Conservation (phyloP, 2,113 vertebrate species). For the Larimichthys polyactis region DNA sequence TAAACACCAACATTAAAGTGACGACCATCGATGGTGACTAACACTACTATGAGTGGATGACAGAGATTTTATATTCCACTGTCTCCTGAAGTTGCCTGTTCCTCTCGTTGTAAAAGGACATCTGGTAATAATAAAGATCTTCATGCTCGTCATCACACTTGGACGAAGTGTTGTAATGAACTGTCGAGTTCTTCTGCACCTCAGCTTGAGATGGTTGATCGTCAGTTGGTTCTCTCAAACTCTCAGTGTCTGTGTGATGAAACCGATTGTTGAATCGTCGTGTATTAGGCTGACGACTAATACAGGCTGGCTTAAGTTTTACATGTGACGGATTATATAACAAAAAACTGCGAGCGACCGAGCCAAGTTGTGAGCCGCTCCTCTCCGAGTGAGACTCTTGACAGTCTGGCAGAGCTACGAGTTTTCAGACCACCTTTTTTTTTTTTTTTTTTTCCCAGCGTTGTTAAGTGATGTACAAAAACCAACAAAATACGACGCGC, state of each 20-base stretch:
- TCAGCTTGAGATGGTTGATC: not conserved
- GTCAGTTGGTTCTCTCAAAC: slow-evolving; percentile 4
- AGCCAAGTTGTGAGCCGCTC: not conserved
- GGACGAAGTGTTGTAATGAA: no score
- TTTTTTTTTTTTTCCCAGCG: not conserved
- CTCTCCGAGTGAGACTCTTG: not conserved
- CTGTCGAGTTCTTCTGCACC: not conserved
- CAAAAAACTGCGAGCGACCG: not conserved
- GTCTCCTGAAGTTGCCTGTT: not conserved
- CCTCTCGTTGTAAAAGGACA: not conserved
- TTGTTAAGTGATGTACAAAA: slow-evolving; percentile 11
- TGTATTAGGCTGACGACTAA: slow-evolving; percentile 24
- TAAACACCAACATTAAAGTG: no score
- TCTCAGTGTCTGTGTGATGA: slow-evolving; percentile 2
- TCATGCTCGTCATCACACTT: not conserved
- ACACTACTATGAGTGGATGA: no score
- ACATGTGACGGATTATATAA: slow-evolving; percentile 22
- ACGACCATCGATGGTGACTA: no score
- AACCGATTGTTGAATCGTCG: slow-evolving; percentile 14
- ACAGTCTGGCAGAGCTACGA: not conserved
- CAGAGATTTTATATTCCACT: not conserved
- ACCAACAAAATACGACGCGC: slow-evolving; percentile 1
- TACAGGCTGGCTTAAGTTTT: not conserved
- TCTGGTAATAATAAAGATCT: not conserved
- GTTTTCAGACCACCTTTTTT: slow-evolving; percentile 10